These are phyloP conservation scores for Chrysomallon squamiferum DNA, from an alignment of 1,140 invertebrate genomes.

Conservation along the genomic window DNA sequence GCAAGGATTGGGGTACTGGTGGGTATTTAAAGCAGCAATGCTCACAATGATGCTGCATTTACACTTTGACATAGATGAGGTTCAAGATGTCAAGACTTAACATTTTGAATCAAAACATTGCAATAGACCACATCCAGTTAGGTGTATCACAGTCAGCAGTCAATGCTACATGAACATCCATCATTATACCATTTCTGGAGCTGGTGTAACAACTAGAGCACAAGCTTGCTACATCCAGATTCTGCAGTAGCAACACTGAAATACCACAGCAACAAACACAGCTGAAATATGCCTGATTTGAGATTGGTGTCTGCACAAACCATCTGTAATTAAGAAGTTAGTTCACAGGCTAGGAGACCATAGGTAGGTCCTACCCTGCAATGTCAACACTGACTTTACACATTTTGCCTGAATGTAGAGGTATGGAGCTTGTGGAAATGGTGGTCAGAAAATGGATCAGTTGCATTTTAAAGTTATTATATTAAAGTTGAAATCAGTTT, in stretches of 20 bases:
- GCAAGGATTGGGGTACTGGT: not conserved
- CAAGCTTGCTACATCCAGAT: slow-evolving; percentile 3
- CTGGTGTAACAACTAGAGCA: not conserved
- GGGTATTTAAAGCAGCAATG: slow-evolving; percentile 5
- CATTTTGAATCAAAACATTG: slow-evolving; percentile 1
- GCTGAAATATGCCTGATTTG: no score
- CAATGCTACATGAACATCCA: not conserved
- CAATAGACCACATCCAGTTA: not conserved
- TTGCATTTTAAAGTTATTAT: no score
- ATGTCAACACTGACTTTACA: no score
- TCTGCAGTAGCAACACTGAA: not conserved
- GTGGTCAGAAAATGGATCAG: no score
- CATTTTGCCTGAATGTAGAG: no score
- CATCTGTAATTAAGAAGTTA: no score
- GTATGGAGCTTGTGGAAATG: no score
- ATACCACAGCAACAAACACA: not conserved
- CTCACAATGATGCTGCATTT: slow-evolving; percentile 6
- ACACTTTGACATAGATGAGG: not conserved
- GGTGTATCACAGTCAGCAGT: no score
- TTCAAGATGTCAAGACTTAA: slow-evolving; percentile 2
- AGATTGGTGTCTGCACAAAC: no score
- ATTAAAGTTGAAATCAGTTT: no score
- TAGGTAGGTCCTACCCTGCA: no score
- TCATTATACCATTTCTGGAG: not conserved
- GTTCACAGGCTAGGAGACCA: no score